Conservation (phyloP, 2,888 invertebrate genomes). For the Pyrgus malvae region DNA sequence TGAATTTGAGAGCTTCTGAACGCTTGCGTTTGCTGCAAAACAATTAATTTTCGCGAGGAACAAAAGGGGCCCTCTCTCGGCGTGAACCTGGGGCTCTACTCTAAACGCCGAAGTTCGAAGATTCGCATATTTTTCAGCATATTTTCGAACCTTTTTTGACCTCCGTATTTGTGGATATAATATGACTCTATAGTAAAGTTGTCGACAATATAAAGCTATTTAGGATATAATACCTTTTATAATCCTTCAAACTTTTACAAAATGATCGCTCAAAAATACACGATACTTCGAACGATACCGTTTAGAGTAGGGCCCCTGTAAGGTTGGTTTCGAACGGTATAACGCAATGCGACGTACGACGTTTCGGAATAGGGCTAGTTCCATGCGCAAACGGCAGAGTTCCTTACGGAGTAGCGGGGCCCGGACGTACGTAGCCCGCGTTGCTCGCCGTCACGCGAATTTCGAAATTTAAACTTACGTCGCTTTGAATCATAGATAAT, state of each 20-base stretch:
- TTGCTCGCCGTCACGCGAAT: slow-evolving; percentile 24
- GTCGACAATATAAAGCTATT: no score
- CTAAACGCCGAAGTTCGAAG: no score
- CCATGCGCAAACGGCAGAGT: slow-evolving; percentile 79
- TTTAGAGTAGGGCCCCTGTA: no score
- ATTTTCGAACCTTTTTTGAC: no score
- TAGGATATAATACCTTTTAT: no score
- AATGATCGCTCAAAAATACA: no score
- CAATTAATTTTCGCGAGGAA: slow-evolving; percentile 26
- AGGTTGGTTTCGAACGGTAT: slow-evolving; percentile 56
- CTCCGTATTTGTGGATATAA: no score
- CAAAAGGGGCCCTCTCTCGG: slow-evolving; percentile 29
- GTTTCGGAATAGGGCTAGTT: slow-evolving; percentile 52
- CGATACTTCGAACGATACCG: no score
- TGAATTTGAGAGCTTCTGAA: slow-evolving; percentile 22
- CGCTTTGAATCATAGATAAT: neutral
- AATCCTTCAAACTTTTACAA: no score
- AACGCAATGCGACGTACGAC: slow-evolving; percentile 79
- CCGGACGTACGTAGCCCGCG: slow-evolving; percentile 34
- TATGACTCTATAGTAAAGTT: no score
- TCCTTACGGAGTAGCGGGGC: slow-evolving; percentile 37
- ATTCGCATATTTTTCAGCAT: no score
- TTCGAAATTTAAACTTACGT: slow-evolving; percentile 29
- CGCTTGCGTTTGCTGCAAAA: slow-evolving; percentile 25
- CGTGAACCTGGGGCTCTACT: neutral